These are phyloP conservation scores for Drosophila subquinaria DNA, from an alignment of 2,888 invertebrate species.

Conservation along the genomic window DNA sequence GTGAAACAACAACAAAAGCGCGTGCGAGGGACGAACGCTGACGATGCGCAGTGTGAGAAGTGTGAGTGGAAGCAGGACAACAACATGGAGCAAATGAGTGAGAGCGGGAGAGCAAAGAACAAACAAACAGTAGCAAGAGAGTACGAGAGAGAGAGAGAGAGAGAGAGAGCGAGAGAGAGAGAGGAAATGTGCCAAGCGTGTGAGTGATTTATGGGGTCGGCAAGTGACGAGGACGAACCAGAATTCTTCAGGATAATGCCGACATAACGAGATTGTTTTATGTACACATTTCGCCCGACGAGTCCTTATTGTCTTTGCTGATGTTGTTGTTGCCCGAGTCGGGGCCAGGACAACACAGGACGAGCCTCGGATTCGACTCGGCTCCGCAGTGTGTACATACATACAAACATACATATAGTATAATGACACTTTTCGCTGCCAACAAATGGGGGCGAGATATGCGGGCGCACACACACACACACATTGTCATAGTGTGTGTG, in stretches of 20 bases:
- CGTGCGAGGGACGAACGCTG: slow-evolving; percentile 45
- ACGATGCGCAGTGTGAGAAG: slow-evolving; percentile 41
- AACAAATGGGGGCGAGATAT: slow-evolving; percentile 67
- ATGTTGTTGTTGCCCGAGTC: slow-evolving; percentile 33
- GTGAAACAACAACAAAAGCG: slow-evolving; percentile 63
- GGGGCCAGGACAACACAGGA: slow-evolving; percentile 8
- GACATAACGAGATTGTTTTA: slow-evolving; percentile 84
- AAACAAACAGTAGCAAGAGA: slow-evolving; percentile 32
- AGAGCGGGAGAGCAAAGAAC: too few species aligned
- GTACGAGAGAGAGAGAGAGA: slow-evolving; percentile 9
- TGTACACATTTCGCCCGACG: slow-evolving; percentile 70
- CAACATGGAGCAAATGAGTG: slow-evolving; percentile 4
- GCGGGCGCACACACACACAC: slow-evolving; percentile 44
- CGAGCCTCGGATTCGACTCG: slow-evolving; percentile 9
- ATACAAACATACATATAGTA: not conserved
- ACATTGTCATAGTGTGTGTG: slow-evolving; percentile 23
- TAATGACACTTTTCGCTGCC: slow-evolving; percentile 73
- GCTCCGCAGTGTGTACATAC: slow-evolving; percentile 48
- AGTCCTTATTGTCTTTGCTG: slow-evolving; percentile 32
- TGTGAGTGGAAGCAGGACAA: slow-evolving; percentile 60
- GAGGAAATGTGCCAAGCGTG: slow-evolving; percentile 77
- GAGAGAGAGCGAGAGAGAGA: slow-evolving; percentile 31
- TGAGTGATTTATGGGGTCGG: slow-evolving; percentile 84
- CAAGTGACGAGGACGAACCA: slow-evolving; percentile 85
- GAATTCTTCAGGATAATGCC: slow-evolving; percentile 84